Base-by-base conservation (phyloP, 2,797 vertebrate genomes). In the Enteromius afrohamiltoni region DNA sequence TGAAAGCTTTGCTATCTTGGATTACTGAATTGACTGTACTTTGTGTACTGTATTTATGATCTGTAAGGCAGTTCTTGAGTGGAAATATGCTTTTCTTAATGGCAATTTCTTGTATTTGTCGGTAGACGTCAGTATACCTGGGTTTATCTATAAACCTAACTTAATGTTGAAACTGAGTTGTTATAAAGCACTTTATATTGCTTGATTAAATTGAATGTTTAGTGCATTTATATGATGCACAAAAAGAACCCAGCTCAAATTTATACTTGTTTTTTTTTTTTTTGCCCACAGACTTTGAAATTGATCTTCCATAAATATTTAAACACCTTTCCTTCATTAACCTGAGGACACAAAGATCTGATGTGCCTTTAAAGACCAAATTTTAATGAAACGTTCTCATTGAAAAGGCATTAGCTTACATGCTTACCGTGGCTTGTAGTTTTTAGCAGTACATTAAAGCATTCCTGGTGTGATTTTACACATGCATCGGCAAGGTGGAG, bases 241-340 rank as follows among this genome's bases (percentile, higher is more conserved):
- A 71, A 62, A 73, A 71, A 74, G 45, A 17, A 23, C 10, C 26
- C 31, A 64, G 23, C 75, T 75, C 70, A 70, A 79, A 79, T 65
- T 29, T 53, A 47, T 55, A 17, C 69, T 51, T 62, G 19, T 5
- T 13, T 45, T 11, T 45, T 49, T 49, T 58, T 79, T 58, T n/a
- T n/a, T 83, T 64, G 78, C 23, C 70, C 31, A 47, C 64, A 71
- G 83, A 83, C 78, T 75, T 84, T 85, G 67, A 82, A 81, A 86
- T 62, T 55, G 62, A 85, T 83, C 77, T 45, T n/a, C 3, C 81
- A 79, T 89, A 26, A 76, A 84, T 84, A 53, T 88, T 89, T 86
- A 78, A 80, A 78, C 34, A 77, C 16, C 1, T 79, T 82, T 67
- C 9, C 49, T 80, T 86, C 80, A 86, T 87, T 86, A 87, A 77